Conservation (phyloP, 2,113 vertebrate genomes). For the Oenanthe oenanthe region DNA sequence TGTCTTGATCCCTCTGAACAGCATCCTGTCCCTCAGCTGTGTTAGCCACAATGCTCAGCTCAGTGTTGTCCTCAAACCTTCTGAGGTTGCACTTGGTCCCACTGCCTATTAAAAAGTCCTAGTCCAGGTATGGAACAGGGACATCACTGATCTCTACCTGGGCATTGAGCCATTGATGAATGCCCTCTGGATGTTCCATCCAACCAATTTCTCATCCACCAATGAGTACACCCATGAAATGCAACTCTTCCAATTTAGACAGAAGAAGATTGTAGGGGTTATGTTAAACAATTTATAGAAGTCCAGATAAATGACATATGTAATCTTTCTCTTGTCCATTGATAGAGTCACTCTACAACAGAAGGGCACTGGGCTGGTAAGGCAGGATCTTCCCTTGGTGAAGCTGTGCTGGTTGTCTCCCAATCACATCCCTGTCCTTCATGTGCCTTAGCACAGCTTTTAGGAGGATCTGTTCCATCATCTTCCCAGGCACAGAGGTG, state of each 20-base stretch:
- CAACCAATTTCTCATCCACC: neutral
- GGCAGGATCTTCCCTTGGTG: neutral
- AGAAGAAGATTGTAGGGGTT: fast-evolving
- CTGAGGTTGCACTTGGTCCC: neutral
- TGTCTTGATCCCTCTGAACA: neutral
- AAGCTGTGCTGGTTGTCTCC: neutral
- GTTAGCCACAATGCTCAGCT: neutral
- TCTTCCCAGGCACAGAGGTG: neutral
- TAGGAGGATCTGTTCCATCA: neutral
- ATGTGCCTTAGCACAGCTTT: neutral
- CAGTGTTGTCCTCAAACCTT: neutral
- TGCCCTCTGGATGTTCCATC: neutral
- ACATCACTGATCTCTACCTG: neutral
- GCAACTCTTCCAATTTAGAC: neutral
- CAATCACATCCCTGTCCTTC: neutral
- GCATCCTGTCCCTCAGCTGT: neutral
- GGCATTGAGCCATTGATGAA: neutral
- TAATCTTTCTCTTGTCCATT: neutral
- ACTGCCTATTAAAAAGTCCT: neutral
- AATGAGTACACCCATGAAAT: neutral
- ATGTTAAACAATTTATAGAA: neutral
- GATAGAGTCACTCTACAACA: neutral
- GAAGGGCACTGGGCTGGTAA: neutral
- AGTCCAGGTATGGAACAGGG: neutral
- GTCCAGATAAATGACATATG: no score